Base-by-base conservation (phyloP, 23 tunicate genomes). In the Trididemnum clinides region DNA sequence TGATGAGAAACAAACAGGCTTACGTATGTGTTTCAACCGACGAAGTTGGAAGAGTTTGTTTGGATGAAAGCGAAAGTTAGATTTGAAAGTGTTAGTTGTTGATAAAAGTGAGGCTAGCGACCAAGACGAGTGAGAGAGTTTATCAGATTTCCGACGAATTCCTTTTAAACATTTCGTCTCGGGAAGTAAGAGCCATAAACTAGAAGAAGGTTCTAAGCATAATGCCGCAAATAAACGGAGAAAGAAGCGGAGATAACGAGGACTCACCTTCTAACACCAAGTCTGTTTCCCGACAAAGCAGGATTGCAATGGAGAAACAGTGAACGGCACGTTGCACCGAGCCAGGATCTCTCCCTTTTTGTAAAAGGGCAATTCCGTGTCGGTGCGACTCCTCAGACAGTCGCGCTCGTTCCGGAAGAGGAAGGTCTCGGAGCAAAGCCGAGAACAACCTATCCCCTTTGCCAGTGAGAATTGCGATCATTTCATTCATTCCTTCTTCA, bases 131-230 rank as follows among this genome's bases (percentile, higher is more conserved):
- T 33, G 22, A 33, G 95, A 31, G 84, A 85, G 51, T 80, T 90
- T 90, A 57, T 84, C 76, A 21, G 86, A 64, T 70, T 79, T 90
- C 74, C 44, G 82, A 2, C 64, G 70, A 39, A 90, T 90, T 80
- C 95, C 95, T 33, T 57, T 80, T 49, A 90, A 77, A 70, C 95
- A 90, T 59, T 84, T 85, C 25, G 95, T 62, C n/a, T 85, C 95
- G 28, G 91, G 50, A 36, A 90, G 86, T 37, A 90, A 49, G 50
- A 64, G 87, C 95, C 95, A 90, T 18, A 72, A 77, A 51, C 35
- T 34, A 31, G 71, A 6, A 2, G 92, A 28, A 22, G 77, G 25
- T 38, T 87, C 91, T 87, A 72, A 23, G 27, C 33, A 51, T 7
- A 66, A 39, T 77, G 26, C 28, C 28, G 36, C 2, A 33, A 31